Evolutionary conservation across 2,797 vertebrate species (phyloP).

Genomic region (Chelon labrosus): DNA sequence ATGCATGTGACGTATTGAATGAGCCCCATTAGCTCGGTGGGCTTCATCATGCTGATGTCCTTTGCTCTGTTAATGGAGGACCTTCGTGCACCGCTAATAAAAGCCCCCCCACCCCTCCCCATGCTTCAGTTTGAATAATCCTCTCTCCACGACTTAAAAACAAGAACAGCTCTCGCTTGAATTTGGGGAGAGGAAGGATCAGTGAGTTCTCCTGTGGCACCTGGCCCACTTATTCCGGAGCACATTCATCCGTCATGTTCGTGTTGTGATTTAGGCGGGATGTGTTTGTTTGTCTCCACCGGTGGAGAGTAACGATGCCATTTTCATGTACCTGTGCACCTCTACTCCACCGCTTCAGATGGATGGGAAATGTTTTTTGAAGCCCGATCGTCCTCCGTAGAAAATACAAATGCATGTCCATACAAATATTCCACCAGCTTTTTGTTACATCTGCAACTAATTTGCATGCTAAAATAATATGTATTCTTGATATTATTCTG

Average conservation of each 20-base stretch:
- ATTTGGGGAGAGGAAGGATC: slow-evolving; percentile 10
- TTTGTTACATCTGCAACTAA: too few relatives aligned
- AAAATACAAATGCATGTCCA: too few relatives aligned
- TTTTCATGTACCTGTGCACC: too few relatives aligned
- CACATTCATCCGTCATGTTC: slow-evolving; percentile 18
- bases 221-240: slow-evolving; percentile 43
- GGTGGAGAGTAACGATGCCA: too few relatives aligned
- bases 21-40: neutral
- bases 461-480: too few relatives aligned
- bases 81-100: neutral
- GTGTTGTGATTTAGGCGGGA: slow-evolving; percentile 14
- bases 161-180: slow-evolving; percentile 16
- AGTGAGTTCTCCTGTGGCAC: slow-evolving; percentile 33
- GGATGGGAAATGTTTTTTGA: too few relatives aligned
- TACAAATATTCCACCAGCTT: too few relatives aligned
- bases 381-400: too few relatives aligned
- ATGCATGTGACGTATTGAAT: neutral
- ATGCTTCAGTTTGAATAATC: slow-evolving; percentile 11
- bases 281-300: neutral
- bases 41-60: neutral
- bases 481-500: too few relatives aligned
- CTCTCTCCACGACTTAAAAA: slow-evolving; percentile 36
- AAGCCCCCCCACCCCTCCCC: neutral
- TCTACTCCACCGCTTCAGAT: too few relatives aligned
- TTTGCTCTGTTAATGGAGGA: slow-evolving; percentile 10